Percentiles rank a stretch among this genome's conserved stretches.
These are phyloP conservation scores for Galeopsomyia nigrocyanea DNA, from an alignment of 2,888 invertebrate genomes.

Conservation along the genomic window DNA sequence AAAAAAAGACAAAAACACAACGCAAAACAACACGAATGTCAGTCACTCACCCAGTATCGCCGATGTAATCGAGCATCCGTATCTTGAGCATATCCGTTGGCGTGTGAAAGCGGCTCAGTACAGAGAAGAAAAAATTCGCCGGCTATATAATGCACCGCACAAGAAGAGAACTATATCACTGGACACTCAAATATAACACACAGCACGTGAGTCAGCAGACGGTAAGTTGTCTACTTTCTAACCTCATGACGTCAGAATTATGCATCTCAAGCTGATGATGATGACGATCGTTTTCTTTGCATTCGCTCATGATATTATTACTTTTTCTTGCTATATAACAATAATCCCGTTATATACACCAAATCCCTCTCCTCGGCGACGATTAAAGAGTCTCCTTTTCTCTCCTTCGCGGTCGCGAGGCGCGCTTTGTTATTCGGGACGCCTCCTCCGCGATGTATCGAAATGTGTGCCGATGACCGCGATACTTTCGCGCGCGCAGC, in stretches of 20 bases:
- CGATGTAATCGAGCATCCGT: constrained; percentile 67
- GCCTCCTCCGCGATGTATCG: neutral
- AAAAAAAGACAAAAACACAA: neutral
- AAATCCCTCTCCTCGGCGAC: too few species aligned
- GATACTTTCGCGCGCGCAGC: constrained; percentile 21
- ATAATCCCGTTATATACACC: too few species aligned
- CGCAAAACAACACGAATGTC: neutral
- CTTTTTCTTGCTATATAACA: too few species aligned
- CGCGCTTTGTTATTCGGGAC: constrained; percentile 36
- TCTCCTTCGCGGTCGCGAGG: neutral
- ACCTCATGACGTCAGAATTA: too few species aligned
- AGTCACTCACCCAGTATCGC: constrained; percentile 64
- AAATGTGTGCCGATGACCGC: constrained; percentile 43
- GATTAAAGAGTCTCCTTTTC: neutral
- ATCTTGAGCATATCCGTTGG: constrained; percentile 63
- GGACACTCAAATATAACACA: neutral
- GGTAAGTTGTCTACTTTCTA: constrained; percentile 1
- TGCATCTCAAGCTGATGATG: too few species aligned
- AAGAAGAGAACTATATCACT: too few species aligned
- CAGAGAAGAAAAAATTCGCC: neutral
- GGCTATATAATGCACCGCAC: too few species aligned
- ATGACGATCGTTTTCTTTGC: too few species aligned
- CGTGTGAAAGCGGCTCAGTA: neutral
- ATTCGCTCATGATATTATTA: too few species aligned
- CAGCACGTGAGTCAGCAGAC: constrained; percentile 6